phyloP scores from a whole-genome alignment of 2,888 invertebrate genomes.

The Tenodera sinensis region DNA sequence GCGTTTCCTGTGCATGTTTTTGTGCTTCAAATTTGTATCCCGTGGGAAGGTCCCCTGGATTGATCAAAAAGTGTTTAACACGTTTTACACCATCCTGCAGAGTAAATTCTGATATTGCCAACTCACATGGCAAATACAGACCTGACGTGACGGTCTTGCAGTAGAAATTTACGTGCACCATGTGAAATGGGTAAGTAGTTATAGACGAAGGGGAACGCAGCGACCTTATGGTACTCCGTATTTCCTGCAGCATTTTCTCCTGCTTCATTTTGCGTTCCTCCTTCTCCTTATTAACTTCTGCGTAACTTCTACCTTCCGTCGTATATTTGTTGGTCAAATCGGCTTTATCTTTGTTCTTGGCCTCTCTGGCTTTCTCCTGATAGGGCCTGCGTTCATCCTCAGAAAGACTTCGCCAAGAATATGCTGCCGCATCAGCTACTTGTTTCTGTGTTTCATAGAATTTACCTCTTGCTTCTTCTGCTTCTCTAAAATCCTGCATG shows the following conservation, averaged over 20 bases:
- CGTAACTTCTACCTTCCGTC: neutral
- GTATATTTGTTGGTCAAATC: neutral
- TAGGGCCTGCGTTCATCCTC: conserved; percentile 16
- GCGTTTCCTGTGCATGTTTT: neutral
- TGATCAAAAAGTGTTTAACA: conserved; percentile 20
- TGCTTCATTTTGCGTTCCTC: neutral
- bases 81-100: conserved; percentile 21
- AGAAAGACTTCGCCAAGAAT: conserved; percentile 21
- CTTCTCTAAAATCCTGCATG: conserved; percentile 19
- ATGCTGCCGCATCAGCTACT: conserved; percentile 17
- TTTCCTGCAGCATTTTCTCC: neutral
- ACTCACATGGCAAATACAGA: conserved; percentile 25
- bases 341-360: conserved; percentile 4
- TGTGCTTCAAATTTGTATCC: conserved; percentile 10
- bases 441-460: conserved; percentile 22
- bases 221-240: neutral
- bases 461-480: conserved; percentile 15
- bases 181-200: neutral
- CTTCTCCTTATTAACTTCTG: neutral
- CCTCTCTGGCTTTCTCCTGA: conserved; percentile 20
- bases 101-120: conserved; percentile 27
- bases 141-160: conserved; percentile 23
- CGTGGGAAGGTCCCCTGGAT: conserved; percentile 11
- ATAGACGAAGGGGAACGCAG: neutral
- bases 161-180: conserved; percentile 20